Percentiles rank a stretch among this genome's conserved stretches.
Evolutionary conservation across 2,888 invertebrate genomes (phyloP).

Genomic region (Nemotelus nigrinus): DNA sequence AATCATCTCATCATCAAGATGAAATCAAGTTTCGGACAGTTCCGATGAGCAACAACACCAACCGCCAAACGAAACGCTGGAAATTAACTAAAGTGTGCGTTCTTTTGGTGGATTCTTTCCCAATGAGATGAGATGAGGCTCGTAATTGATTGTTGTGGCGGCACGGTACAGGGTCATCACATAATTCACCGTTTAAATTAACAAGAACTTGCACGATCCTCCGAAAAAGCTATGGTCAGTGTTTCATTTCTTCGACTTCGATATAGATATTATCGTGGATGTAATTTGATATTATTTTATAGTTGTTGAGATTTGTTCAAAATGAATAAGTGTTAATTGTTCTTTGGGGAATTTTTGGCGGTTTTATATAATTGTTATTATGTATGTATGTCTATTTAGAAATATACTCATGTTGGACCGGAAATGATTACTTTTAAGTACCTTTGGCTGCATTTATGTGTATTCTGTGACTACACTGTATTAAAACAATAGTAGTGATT

Average conservation of each 20-base stretch:
- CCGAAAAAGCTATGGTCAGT: neutral
- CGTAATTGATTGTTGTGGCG: slow-evolving; percentile 47
- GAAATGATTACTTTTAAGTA: neutral
- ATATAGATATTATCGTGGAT: slow-evolving; percentile 19
- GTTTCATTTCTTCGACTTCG: neutral
- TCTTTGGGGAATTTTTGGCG: neutral
- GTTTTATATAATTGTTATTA: slow-evolving; percentile 9
- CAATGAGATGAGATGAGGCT: slow-evolving; percentile 42
- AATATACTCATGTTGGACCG: neutral
- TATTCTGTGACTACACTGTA: too few relatives aligned
- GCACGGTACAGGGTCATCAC: slow-evolving; percentile 42
- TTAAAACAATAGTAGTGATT: too few relatives aligned
- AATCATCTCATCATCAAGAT: neutral
- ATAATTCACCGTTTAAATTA: slow-evolving; percentile 42
- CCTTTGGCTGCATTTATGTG: neutral
- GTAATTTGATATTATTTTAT: slow-evolving; percentile 36
- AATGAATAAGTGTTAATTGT: neutral
- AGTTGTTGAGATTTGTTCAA: neutral
- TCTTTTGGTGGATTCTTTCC: slow-evolving; percentile 43
- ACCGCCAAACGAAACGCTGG: neutral
- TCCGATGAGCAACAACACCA: neutral
- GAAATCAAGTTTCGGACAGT: slow-evolving; percentile 15
- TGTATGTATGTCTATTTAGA: neutral
- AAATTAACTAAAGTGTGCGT: slow-evolving; percentile 10
- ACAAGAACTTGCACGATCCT: slow-evolving; percentile 23